A percentile compares a stretch with the other conserved stretches of the same genome.
phyloP scores from a whole-genome alignment of 2,113 vertebrate species.

The Gymnarchus niloticus region DNA sequence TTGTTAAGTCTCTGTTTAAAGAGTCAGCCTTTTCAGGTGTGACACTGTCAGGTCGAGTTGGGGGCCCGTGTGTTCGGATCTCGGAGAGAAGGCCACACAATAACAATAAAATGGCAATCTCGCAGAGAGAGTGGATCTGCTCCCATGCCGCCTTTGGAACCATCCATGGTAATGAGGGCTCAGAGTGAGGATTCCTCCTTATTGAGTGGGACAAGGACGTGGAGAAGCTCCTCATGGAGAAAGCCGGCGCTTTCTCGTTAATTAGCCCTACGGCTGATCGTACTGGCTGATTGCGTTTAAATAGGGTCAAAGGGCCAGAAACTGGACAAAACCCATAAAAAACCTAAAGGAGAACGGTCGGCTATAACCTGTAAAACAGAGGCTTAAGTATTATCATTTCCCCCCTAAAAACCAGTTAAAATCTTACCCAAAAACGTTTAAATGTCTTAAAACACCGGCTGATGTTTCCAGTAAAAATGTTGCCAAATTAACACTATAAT shows the following conservation, averaged over 20 bases:
- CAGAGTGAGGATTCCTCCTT: slow-evolving; percentile 16
- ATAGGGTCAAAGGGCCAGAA: not conserved
- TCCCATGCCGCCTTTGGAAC: not conserved
- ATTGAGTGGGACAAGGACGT: slow-evolving; percentile 2
- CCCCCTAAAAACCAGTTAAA: not conserved
- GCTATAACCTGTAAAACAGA: not conserved
- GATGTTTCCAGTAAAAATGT: slow-evolving; percentile 2
- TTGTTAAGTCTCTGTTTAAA: slow-evolving; percentile 58
- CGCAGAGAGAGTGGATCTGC: slow-evolving; percentile 26
- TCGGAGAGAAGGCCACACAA: slow-evolving; percentile 14
- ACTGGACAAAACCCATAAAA: not conserved
- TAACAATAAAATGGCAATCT: slow-evolving; percentile 44
- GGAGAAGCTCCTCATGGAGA: not conserved
- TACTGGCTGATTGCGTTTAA: not conserved
- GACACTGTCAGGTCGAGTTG: slow-evolving; percentile 11
- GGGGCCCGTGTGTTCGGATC: slow-evolving; percentile 12
- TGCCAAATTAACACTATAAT: not conserved
- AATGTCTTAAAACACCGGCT: not conserved
- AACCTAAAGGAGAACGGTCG: not conserved
- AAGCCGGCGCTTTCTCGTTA: not conserved
- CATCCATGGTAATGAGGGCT: slow-evolving; percentile 30
- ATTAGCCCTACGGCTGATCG: not conserved
- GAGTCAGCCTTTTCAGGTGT: slow-evolving; percentile 24
- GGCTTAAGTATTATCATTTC: not conserved
- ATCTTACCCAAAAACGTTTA: not conserved